Evolutionary conservation across 2,888 invertebrate species (phyloP), one percentile per base, ranked within the genome.

Genomic region (Oxyscelio sp.): DNA sequence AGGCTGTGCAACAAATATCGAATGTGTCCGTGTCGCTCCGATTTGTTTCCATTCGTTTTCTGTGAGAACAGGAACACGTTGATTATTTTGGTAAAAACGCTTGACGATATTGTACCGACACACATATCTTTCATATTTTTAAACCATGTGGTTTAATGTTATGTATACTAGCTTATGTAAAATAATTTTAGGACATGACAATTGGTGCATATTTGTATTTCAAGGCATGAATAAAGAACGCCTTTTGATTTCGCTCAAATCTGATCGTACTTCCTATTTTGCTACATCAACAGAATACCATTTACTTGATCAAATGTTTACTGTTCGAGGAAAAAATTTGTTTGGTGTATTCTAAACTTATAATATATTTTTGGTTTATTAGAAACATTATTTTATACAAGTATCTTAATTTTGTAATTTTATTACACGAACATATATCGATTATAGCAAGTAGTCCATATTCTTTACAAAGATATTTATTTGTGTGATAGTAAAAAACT

Each of bases 111-210:
- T 77, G 43, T 82, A 82, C 82, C 77, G 71, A 82, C 58, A 70
- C 63, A 82, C 77, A 77, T 75, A 75, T 82, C 82, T 77, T 82
- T 75, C 63, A 63, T 82, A 82, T 71, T 70, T 82, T 77, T 75
- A 71, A 82, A 70, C 48, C 59, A 11, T 4, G 19, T n/a, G 56
- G 66, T 83, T 83, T 54, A 77, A 77, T 34, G 59, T 77, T 83
- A 71, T 77, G 74, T 77, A 75, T 77, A 71, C 40, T 58, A 83
- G 65, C 40, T 78, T 83, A 31, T 45, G 66, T 66, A 83, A 77
- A 75, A 63, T 50, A 92, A 95, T 94, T 87, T 96, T 94, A 5
- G 95, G 95, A 89, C 45, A 52, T 34, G n/a, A 48, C 27, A 48
- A 58, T 78, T 38, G 66, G 66, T 68, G 66, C 82, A 83, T 77